These are phyloP conservation scores for Tinamus guttatus DNA, from an alignment of 2,113 vertebrate species.

Conservation along the genomic window DNA sequence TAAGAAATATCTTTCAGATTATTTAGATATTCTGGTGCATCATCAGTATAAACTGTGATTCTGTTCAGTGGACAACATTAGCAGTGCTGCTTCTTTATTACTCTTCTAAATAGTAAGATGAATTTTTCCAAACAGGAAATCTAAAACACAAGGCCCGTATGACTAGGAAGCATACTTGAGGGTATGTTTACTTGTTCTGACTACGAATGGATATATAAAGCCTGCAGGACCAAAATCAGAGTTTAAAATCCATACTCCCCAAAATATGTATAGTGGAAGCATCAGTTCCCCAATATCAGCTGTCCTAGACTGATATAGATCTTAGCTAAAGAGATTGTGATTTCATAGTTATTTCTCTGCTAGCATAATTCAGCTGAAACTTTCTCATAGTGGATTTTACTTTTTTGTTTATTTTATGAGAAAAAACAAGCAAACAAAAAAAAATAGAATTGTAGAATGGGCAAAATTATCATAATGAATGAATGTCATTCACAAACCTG, in stretches of 20 bases:
- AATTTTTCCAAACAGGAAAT: neutral
- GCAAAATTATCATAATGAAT: neutral
- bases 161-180: neutral
- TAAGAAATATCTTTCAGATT: neutral
- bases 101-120: neutral
- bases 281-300: neutral
- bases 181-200: neutral
- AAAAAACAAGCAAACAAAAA: neutral
- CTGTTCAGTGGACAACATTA: neutral
- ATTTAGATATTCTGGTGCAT: neutral
- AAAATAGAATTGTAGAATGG: neutral
- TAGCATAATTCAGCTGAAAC: neutral
- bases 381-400: neutral
- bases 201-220: neutral
- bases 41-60: neutral
- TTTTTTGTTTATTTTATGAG: neutral
- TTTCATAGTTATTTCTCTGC: neutral
- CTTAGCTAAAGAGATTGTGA: neutral
- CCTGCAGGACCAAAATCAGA: neutral
- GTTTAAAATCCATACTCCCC: neutral
- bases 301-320: neutral
- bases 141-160: neutral
- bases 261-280: neutral
- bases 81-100: neutral
- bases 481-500: neutral